Evolutionary conservation across 2,797 vertebrate genomes (phyloP), one percentile per base, ranked within the genome.

Genomic region (Varecia variegata): DNA sequence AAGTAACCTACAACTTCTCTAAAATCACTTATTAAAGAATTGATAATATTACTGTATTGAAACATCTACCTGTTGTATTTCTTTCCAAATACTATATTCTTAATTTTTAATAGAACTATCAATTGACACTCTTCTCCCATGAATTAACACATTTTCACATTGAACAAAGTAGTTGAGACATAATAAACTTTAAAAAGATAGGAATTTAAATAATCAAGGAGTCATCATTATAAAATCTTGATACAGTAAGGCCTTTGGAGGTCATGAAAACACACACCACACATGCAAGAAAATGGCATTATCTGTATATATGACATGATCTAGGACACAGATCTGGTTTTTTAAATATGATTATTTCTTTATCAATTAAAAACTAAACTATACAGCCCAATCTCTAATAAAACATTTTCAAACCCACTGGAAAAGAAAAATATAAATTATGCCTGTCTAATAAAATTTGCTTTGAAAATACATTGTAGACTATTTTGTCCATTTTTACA

Each of bases 361-460:
- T 87, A 88, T 54, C 47, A 94, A 93, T 73, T 92, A 92, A 80
- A 93, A 94, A 54, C 52, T 83, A 71, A 85, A 74, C 80, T 84
- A 85, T 3, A 88, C 13, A 93, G 6, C 9, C 30, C 23, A 94
- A 70, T 12, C 88, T 87, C 43, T 38, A 84, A 90, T 32, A 96
- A 97, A 97, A 38, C 7, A 58, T 56, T 87, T 90, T 97, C 93
- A 97, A 71, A 96, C 58, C 58, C 93, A 50, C 58, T 70, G 97
- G 62, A 91, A 10, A 0, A 38, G 27, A 54, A 96, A 81, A 96
- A 86, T 56, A 11, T 21, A 88, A 96, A 95, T 92, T 86, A 95
- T 95, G 38, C 30, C 79, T 92, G 76, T 45, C 73, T 2, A 25
- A 76, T 94, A 92, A 95, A 88, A 56, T 83, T 13, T 96, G 77